These are phyloP conservation scores for Drosophila kohkoa DNA, from an alignment of 1,140 invertebrate genomes.

Conservation along the genomic window DNA sequence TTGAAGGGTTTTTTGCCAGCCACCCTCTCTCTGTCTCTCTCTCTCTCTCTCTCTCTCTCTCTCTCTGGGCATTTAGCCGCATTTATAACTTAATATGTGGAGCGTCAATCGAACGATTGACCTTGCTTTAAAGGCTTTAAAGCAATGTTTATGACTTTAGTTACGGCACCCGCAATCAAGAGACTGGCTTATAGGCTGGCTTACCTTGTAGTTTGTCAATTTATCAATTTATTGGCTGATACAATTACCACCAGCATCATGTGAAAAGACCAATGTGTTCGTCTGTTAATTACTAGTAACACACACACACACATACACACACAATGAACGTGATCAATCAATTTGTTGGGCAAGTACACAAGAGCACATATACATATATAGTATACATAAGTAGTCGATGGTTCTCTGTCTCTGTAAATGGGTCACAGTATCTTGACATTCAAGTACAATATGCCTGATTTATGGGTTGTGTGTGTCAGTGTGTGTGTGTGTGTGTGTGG, in stretches of 20 bases:
- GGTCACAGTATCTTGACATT: slow-evolving; percentile 40
- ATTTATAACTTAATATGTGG: slow-evolving; percentile 21
- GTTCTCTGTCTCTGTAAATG: slow-evolving; percentile 25
- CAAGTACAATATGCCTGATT: slow-evolving; percentile 29
- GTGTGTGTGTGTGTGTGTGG: slow-evolving; percentile 2
- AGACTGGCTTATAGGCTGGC: neutral
- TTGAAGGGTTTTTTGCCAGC: slow-evolving; percentile 41
- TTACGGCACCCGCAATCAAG: neutral
- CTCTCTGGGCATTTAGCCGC: neutral
- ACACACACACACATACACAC: slow-evolving; percentile 20
- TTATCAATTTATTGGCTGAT: slow-evolving; percentile 69
- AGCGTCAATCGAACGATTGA: slow-evolving; percentile 14
- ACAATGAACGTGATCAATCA: slow-evolving; percentile 63
- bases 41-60: too few relatives aligned
- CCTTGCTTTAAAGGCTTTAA: slow-evolving; percentile 35
- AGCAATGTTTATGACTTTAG: slow-evolving; percentile 14
- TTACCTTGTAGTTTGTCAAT: slow-evolving; percentile 39
- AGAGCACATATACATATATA: neutral
- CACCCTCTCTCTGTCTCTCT: too few relatives aligned
- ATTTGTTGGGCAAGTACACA: slow-evolving; percentile 30
- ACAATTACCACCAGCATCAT: slow-evolving; percentile 54
- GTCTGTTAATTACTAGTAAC: slow-evolving; percentile 65
- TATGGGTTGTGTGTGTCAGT: slow-evolving; percentile 16
- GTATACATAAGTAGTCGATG: slow-evolving; percentile 1
- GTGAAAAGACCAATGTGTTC: slow-evolving; percentile 59